Percentiles rank a stretch among this genome's conserved stretches.
Evolutionary conservation across 2,113 vertebrate species (phyloP).

Genomic region (Gadus chalcogrammus): DNA sequence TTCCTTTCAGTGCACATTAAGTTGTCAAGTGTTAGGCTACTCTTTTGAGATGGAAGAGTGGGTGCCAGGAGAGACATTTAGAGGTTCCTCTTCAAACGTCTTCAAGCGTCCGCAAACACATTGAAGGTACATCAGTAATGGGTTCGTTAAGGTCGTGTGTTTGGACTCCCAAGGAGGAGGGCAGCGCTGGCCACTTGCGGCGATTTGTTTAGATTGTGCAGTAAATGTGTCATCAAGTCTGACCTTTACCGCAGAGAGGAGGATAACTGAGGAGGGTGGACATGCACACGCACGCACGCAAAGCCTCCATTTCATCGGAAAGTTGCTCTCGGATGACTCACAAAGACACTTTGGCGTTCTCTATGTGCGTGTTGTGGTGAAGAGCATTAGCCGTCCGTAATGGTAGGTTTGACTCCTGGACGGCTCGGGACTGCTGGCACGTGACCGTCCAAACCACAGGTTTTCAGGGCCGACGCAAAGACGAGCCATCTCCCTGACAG

Average conservation of each 20-base stretch:
- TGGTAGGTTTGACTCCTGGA: conserved; percentile 27
- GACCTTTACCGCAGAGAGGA: conserved; percentile 57
- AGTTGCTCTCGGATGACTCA: conserved; percentile 51
- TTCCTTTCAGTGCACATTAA: too few species aligned
- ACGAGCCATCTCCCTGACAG: conserved; percentile 14
- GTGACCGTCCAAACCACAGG: conserved; percentile 20
- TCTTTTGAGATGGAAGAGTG: too few species aligned
- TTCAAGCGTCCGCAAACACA: too few species aligned
- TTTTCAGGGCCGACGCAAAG: conserved; percentile 28
- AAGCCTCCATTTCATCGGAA: conserved; percentile 43
- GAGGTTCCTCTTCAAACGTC: too few species aligned
- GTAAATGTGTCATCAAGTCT: conserved; percentile 56
- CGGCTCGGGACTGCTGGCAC: conserved; percentile 23
- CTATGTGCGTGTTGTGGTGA: conserved; percentile 39
- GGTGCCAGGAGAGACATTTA: too few species aligned
- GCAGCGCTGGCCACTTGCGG: conserved; percentile 8
- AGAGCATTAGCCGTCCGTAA: conserved; percentile 24
- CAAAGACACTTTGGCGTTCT: conserved; percentile 32
- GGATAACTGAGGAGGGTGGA: conserved; percentile 21
- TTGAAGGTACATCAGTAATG: conserved; percentile 35
- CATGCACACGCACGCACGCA: conserved; percentile 27
- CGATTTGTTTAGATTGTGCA: conserved; percentile 4
- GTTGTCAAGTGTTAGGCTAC: too few species aligned
- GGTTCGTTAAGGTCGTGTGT: conserved; percentile 66
- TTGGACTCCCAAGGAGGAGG: conserved; percentile 60